Percentiles rank a stretch among this genome's conserved stretches.
Conservation (phyloP, 2,797 vertebrate genomes). For the Danio kyathit region DNA sequence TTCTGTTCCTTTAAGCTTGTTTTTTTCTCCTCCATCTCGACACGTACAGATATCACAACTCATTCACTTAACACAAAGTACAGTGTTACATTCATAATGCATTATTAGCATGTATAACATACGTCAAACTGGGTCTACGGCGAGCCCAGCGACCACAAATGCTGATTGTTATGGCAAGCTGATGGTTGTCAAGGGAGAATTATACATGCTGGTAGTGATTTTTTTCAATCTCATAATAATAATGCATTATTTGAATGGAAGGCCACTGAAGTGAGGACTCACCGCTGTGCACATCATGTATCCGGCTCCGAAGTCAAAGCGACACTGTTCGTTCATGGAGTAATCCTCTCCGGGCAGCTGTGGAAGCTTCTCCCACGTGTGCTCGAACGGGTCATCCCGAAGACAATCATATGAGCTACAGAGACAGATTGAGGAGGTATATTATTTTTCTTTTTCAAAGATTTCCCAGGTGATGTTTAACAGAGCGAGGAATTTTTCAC, state of each 20-base stretch:
- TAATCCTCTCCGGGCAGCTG: conserved; percentile 93
- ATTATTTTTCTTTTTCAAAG: too few relatives aligned
- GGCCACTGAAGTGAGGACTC: conserved; percentile 68
- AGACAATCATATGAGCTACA: conserved; percentile 89
- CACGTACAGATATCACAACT: conserved; percentile 31
- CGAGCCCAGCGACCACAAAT: conserved; percentile 53
- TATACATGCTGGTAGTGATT: conserved; percentile 62
- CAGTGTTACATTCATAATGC: conserved; percentile 50
- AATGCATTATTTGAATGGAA: conserved; percentile 55
- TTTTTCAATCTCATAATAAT: conserved; percentile 47
- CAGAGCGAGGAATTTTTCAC: too few relatives aligned
- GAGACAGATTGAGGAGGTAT: conserved; percentile 12
- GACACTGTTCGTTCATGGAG: conserved; percentile 96
- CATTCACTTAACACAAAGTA: conserved; percentile 22
- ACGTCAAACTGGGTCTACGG: conserved; percentile 29
- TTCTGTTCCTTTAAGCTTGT: conserved; percentile 16
- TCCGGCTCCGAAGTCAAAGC: conserved; percentile 93
- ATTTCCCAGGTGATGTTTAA: too few relatives aligned
- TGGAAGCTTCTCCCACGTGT: conserved; percentile 90
- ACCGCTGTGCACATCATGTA: conserved; percentile 95
- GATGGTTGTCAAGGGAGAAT: conserved; percentile 41
- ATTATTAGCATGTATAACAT: conserved; percentile 63
- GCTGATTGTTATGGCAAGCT: conserved; percentile 52
- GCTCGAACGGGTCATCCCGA: conserved; percentile 91
- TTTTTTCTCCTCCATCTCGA: neutral